Conservation (phyloP, 2,113 vertebrate species). For the Varanus salvator region DNA sequence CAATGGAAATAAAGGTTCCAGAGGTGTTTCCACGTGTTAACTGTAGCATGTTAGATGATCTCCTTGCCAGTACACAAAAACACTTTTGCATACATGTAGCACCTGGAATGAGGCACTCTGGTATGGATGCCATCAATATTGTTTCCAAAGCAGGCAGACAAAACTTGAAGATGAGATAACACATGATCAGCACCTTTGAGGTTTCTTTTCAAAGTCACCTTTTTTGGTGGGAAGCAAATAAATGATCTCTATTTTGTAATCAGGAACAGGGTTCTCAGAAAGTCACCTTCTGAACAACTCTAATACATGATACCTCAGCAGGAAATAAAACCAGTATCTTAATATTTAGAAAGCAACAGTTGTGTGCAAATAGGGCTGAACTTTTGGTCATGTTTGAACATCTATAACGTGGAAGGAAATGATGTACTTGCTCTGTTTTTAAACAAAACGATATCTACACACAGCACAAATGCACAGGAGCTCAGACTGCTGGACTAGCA, state of each 20-base stretch:
- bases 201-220: not conserved
- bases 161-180: not conserved
- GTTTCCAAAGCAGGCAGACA: not conserved
- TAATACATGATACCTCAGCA: not conserved
- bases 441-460: not conserved
- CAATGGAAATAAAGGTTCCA: not conserved
- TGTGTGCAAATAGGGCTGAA: conserved; percentile 30
- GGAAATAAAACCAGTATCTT: not conserved
- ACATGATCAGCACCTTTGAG: not conserved
- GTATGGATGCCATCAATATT: conserved; percentile 28
- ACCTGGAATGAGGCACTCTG: not conserved
- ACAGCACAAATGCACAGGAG: not conserved
- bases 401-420: not conserved
- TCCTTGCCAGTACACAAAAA: not conserved
- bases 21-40: not conserved
- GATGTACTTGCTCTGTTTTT: not conserved
- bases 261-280: conserved; percentile 3
- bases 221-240: not conserved
- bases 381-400: conserved; percentile 10
- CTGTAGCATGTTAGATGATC: conserved; percentile 15
- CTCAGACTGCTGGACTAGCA: not conserved
- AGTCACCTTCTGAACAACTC: conserved; percentile 14
- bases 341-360: conserved; percentile 34
- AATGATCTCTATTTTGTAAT: not conserved
- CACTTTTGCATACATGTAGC: conserved; percentile 3